Evolutionary conservation across 2,888 invertebrate genomes (phyloP), one percentile per base, ranked within the genome.

Genomic region (Apotomis capreana): DNA sequence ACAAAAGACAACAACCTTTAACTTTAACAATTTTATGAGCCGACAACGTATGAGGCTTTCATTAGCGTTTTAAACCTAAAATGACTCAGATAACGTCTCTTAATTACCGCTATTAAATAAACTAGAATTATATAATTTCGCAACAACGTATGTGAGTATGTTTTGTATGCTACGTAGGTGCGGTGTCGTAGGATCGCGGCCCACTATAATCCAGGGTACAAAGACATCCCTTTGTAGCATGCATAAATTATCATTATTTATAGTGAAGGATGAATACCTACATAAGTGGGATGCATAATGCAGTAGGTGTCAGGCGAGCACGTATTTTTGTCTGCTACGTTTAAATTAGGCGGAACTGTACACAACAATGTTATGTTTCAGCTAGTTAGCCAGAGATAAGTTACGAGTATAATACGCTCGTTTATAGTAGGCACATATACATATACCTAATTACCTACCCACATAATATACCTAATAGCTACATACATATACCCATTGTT

Each of bases 201-300:
- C 62, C 62, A 44, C 13, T 67, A 26, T 71, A 62, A 68, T 62
- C 57, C 58, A 51, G 57, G 57, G 67, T 57, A 58, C 68, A 52
- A 57, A 68, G 55, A 61, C 61, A 71, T 62, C 62, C 61, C 52
- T 68, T 51, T 58, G 62, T 62, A 52, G 57, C 44, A 61, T 62
- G 71, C 57, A 68, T 68, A 71, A 51, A 68, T 68, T 71, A 71
- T 13, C 68, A 68, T 68, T 62, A 62, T 68, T 62, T 68, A 71
- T 51, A 44, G 44, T 57, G 51, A 68, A 68, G 61, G 61, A 62
- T 67, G 67, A 67, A 57, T 71, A 67, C 67, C 54, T 63, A 52
- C 63, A 58, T 57, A 67, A 61, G 55, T 60, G 40, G 65, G 55
- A 67, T 67, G 67, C 67, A 71, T 67, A 71, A 71, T 71, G 55